Base-by-base conservation (phyloP, 1,140 invertebrate genomes). In the Drosophila ananassae region DNA sequence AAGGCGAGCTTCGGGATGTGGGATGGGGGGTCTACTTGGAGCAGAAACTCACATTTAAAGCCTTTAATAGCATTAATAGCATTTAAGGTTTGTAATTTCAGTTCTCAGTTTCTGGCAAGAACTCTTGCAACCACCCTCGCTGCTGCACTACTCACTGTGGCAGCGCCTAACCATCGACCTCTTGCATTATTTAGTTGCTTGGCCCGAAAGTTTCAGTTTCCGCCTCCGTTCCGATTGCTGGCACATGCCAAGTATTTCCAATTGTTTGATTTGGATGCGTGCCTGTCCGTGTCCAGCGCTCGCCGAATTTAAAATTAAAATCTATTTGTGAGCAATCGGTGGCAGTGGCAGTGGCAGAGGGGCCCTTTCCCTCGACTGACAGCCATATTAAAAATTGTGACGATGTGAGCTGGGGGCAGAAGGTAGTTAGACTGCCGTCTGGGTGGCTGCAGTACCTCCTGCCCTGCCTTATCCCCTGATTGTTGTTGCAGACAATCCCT, bases 231-330 rank as follows among this genome's bases (percentile, higher is more conserved):
- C 25, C 25, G 32, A 32, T 34, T 56, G n/a, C 67, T 69, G 73
- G 53, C 73, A 76, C 73, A 76, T 76, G 73, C 73, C 73, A 76
- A 76, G 54, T 51, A 66, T 57, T 76, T 76, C 50, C 50, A 46
- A 66, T 52, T 67, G 62, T 76, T 76, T 76, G 73, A 75, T 75
- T 75, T 74, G 41, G 55, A 68, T 67, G 74, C 73, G 73, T 77
- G 63, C 54, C 34, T 21, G 66, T 47, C 41, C 32, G 30, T 37
- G 64, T 47, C 63, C 66, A 6, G 37, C 30, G 9, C 22, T 48
- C 66, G 63, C 24, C 63, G 44, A 77, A 77, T 77, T 77, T 71
- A 69, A 77, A 77, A 77, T 77, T 52, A 77, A 77, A 77, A 77
- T 77, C 74, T 77, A 77, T 77, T 77, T 77, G 56, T 57, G 41